Evolutionary conservation across 2,888 invertebrate genomes (phyloP).

Genomic region (Caprella mutica): DNA sequence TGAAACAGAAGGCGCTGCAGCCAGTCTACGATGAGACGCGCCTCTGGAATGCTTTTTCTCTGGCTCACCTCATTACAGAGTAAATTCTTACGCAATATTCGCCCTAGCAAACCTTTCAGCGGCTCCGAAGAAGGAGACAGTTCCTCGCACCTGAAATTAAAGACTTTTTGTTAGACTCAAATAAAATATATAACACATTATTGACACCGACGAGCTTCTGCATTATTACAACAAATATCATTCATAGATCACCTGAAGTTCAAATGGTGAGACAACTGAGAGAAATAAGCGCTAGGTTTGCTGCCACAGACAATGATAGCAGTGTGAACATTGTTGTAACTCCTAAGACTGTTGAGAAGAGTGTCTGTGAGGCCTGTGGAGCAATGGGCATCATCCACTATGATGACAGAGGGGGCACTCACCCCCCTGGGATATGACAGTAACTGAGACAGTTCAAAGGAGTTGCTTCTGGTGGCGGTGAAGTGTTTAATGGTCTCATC

Average conservation of each 20-base stretch:
- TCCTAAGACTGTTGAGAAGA: no score
- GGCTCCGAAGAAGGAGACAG: slow-evolving; percentile 18
- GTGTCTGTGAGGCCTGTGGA: no score
- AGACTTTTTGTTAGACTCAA: no score
- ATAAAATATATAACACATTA: no score
- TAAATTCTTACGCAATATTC: slow-evolving; percentile 16
- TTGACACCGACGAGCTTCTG: no score
- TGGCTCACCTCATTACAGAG: slow-evolving; percentile 14
- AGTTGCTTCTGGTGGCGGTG: slow-evolving; percentile 18
- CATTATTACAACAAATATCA: no score
- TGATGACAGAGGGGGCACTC: not conserved
- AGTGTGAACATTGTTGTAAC: no score
- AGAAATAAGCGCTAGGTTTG: no score
- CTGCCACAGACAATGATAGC: no score
- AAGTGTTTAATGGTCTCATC: slow-evolving; percentile 18
- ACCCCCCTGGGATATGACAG: slow-evolving; percentile 16
- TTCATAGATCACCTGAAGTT: no score
- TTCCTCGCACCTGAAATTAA: slow-evolving; percentile 15
- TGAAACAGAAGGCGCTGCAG: slow-evolving; percentile 23
- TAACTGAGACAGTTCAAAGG: slow-evolving; percentile 20
- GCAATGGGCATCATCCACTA: no score
- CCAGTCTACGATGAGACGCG: slow-evolving; percentile 25
- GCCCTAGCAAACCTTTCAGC: slow-evolving; percentile 18
- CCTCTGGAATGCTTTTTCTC: slow-evolving; percentile 17
- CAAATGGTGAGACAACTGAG: no score